Evolutionary conservation across 2,888 invertebrate genomes (phyloP), one percentile per base, ranked within the genome.

Genomic region (Seladonia tumulorum): DNA sequence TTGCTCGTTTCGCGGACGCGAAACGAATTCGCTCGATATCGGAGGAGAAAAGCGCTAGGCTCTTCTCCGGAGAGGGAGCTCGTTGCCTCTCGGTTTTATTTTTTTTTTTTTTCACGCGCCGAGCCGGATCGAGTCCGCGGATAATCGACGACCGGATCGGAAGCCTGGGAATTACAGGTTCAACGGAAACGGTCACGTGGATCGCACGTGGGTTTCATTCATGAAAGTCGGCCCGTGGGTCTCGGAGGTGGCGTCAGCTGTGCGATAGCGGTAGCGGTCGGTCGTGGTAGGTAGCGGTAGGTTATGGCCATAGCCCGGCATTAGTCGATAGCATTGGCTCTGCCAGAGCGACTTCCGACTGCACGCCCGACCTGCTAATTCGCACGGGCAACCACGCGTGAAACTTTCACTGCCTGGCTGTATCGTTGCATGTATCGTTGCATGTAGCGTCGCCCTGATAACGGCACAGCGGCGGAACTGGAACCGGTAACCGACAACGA

Each of bases 181-280:
- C 76, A 60, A 75, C 45, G 80, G 73, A 73, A 77, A 85, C 85
- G 85, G 86, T 88, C 93, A 93, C 93, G 92, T 93, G 92, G 90
- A 87, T 86, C 82, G 87, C 93, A 93, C 93, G 93, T 93, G 93
- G 91, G 82, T 90, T 93, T 91, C 93, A 93, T 93, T 93, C 93
- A 93, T 92, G 92, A 91, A 89, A 90, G 83, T 79, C 90, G 88
- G 75, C 88, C 88, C 81, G 88, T 81, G 75, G 86, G 81, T 88
- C 78, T 79, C 76, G 85, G 84, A 80, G 81, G 85, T 76, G 87
- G 87, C 81, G 90, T 85, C 75, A 88, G 79, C 80, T 83, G 84
- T 82, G 84, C 63, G 77, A 83, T 75, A 82, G 83, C 79, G 87
- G 83, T 77, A 77, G 80, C 49, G 84, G 82, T 80, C 78, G 75